Evolutionary conservation across 2,797 vertebrate genomes (phyloP).

Genomic region (Oceanodroma leucorhoa): DNA sequence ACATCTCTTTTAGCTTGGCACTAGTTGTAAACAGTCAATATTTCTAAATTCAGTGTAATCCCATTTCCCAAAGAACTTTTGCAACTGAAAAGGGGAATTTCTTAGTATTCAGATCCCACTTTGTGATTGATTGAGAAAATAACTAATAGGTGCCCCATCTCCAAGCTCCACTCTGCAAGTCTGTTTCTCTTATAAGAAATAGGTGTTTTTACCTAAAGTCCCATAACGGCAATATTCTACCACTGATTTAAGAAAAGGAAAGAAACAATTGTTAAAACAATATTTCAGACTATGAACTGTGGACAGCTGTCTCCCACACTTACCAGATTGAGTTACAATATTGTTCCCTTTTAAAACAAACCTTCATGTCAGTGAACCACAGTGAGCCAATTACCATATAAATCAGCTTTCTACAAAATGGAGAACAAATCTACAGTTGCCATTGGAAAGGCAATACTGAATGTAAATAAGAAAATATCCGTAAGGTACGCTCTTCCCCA

Average conservation of each 20-base stretch:
- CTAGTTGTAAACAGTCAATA: neutral
- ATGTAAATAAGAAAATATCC: neutral
- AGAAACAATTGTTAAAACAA: slow-evolving; percentile 39
- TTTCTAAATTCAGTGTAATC: slow-evolving; percentile 51
- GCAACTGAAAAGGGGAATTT: neutral
- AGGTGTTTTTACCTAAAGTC: slow-evolving; percentile 34
- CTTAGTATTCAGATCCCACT: slow-evolving; percentile 8
- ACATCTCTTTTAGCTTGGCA: neutral
- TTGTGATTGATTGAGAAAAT: slow-evolving; percentile 40
- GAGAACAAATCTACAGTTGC: neutral
- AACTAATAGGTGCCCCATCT: slow-evolving; percentile 30
- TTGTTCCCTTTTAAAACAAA: slow-evolving; percentile 18
- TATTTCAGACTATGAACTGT: slow-evolving; percentile 49
- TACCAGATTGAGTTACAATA: neutral
- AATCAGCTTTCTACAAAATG: slow-evolving; percentile 1
- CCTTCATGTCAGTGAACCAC: slow-evolving; percentile 12
- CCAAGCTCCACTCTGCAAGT: neutral
- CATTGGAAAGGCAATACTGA: neutral
- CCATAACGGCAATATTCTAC: neutral
- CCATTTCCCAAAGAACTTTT: slow-evolving; percentile 45
- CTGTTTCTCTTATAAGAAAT: slow-evolving; percentile 19
- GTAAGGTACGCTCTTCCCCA: neutral
- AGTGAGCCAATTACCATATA: neutral
- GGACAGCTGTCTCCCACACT: slow-evolving; percentile 52
- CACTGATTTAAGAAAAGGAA: slow-evolving; percentile 45